Evolutionary conservation across 2,888 invertebrate species (phyloP).

Genomic region (Isotomurus palustris): DNA sequence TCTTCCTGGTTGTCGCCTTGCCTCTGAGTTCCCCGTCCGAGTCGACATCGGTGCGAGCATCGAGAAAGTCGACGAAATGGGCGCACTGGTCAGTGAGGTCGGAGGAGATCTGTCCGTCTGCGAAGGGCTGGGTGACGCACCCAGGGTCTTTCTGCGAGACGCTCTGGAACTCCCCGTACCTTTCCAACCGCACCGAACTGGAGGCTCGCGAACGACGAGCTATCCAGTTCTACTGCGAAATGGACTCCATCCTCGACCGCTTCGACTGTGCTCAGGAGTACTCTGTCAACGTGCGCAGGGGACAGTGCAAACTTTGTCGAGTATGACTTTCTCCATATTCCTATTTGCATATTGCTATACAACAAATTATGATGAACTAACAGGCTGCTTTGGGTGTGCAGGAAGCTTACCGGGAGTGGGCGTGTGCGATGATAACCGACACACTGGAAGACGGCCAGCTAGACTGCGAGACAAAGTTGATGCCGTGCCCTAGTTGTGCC

Average conservation of each 20-base stretch:
- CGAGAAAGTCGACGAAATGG: constrained; percentile 13
- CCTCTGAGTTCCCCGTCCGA: constrained; percentile 29
- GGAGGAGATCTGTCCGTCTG: constrained; percentile 24
- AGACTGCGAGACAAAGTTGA: constrained; percentile 30
- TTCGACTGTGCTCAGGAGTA: constrained; percentile 44
- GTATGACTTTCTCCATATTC: constrained; percentile 17
- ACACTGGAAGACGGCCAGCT: constrained; percentile 24
- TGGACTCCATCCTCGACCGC: constrained; percentile 38
- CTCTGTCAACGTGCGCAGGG: constrained; percentile 37
- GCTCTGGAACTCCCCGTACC: constrained; percentile 35
- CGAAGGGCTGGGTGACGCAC: constrained; percentile 26
- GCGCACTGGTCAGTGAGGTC: constrained; percentile 1
- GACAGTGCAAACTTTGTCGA: constrained; percentile 40
- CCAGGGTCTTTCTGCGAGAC: constrained; percentile 36
- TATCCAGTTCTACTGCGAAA: constrained; percentile 40
- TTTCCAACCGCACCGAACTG: constrained; percentile 35
- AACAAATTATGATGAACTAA: background rate
- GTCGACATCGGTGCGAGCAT: constrained; percentile 1
- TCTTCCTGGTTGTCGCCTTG: constrained; percentile 20
- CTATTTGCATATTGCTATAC: background rate
- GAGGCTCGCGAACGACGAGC: constrained; percentile 26
- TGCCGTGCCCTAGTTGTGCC: constrained; percentile 44
- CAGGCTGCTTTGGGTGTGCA: constrained; percentile 11
- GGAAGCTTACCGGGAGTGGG: constrained; percentile 45
- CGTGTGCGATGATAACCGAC: constrained; percentile 39